Evolutionary conservation across 2,888 invertebrate genomes (phyloP).

Genomic region (Epistrophe grossulariae): DNA sequence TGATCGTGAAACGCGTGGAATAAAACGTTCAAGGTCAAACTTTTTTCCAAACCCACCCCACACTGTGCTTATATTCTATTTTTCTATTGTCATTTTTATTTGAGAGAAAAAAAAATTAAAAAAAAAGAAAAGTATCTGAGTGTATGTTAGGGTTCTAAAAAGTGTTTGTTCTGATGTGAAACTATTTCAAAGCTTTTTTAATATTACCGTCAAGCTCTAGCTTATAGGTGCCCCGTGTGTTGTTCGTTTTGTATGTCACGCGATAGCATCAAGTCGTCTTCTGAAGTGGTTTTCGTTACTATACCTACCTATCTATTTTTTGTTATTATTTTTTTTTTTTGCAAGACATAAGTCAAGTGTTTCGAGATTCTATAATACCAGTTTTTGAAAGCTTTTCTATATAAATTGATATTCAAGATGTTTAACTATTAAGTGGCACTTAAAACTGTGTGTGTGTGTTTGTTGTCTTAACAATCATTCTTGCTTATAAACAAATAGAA

Average conservation of each 20-base stretch:
- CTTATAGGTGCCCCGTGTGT: slow-evolving; percentile 36
- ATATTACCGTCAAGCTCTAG: slow-evolving; percentile 41
- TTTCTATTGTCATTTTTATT: slow-evolving; percentile 36
- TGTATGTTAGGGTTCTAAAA: slow-evolving; percentile 59
- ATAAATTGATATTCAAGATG: slow-evolving; percentile 59
- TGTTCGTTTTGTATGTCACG: slow-evolving; percentile 56
- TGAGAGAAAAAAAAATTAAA: background rate
- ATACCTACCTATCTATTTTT: slow-evolving; percentile 51
- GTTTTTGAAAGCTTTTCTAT: slow-evolving; percentile 62
- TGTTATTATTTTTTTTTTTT: slow-evolving; percentile 27
- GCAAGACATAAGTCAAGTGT: slow-evolving; percentile 59
- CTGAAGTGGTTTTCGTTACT: slow-evolving; percentile 67
- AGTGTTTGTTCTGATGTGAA: slow-evolving; percentile 69
- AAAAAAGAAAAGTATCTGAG: slow-evolving; percentile 25
- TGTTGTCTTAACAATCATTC: slow-evolving; percentile 14
- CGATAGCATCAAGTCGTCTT: slow-evolving; percentile 55
- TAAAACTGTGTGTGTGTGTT: slow-evolving; percentile 34
- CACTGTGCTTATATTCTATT: slow-evolving; percentile 33
- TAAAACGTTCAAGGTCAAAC: slow-evolving; percentile 83
- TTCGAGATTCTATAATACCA: slow-evolving; percentile 65
- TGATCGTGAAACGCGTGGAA: slow-evolving; percentile 80
- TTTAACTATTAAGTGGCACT: slow-evolving; percentile 44
- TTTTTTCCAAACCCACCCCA: slow-evolving; percentile 78
- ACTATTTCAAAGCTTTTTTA: slow-evolving; percentile 70
- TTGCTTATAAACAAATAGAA: slow-evolving; percentile 30